Conservation (phyloP, 2,888 invertebrate genomes). For the Morpho helenor region DNA sequence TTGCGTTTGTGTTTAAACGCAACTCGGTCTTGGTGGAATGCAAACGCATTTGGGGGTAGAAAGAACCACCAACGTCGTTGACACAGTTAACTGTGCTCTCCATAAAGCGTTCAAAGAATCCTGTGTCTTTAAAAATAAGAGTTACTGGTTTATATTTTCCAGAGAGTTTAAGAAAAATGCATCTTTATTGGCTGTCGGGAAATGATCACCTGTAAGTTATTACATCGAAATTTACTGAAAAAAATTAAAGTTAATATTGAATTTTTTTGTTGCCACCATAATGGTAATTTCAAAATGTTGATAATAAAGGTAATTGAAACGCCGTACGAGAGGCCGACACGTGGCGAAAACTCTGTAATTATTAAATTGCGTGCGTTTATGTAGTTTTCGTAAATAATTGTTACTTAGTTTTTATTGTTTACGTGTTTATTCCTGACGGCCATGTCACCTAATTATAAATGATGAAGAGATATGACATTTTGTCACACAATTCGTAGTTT, state of each 20-base stretch:
- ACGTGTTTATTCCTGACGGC: no score
- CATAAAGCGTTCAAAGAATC: conserved; percentile 25
- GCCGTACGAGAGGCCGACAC: conserved; percentile 9
- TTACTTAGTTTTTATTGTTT: no score
- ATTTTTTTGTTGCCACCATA: conserved; percentile 24
- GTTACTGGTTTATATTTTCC: neutral
- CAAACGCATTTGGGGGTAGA: conserved; percentile 39
- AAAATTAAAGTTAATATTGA: conserved; percentile 63
- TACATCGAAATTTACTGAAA: conserved; percentile 45
- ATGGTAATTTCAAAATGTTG: conserved; percentile 18
- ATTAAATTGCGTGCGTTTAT: conserved; percentile 2
- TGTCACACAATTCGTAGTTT: no score
- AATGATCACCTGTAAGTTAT: conserved; percentile 53
- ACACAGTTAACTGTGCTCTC: conserved; percentile 33
- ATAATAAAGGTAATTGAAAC: conserved; percentile 16
- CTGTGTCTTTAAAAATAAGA: conserved; percentile 13
- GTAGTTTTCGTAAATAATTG: neutral
- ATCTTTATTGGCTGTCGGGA: conserved; percentile 68
- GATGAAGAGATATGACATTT: no score
- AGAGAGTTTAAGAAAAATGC: conserved; percentile 37
- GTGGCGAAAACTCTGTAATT: conserved; percentile 3
- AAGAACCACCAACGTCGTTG: conserved; percentile 44
- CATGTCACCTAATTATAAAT: no score
- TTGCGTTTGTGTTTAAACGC: conserved; percentile 31
- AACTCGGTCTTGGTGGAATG: conserved; percentile 29